Conservation (phyloP, 2,797 vertebrate genomes). For the Neosilurus mollespiculum region DNA sequence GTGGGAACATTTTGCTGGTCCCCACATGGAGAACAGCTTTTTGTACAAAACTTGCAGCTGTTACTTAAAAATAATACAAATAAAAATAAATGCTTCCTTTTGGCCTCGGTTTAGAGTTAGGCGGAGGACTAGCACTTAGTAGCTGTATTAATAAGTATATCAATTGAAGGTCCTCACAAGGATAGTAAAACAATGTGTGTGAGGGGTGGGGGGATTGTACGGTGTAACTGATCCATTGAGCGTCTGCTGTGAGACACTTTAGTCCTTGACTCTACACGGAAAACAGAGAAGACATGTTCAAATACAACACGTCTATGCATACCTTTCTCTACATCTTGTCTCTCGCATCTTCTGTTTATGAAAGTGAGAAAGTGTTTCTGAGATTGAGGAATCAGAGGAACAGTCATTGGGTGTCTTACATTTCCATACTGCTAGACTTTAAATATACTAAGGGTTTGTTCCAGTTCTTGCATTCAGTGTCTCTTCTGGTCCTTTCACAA, state of each 20-base stretch:
- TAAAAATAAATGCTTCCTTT: not conserved
- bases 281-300: not conserved
- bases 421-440: conserved; percentile 17
- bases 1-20: not conserved
- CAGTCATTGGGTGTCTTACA: not conserved
- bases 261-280: conserved; percentile 1
- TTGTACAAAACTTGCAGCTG: not conserved
- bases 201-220: not conserved
- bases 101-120: not conserved
- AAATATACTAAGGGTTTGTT: not conserved
- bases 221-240: conserved; percentile 1
- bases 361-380: not conserved
- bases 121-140: too few relatives aligned
- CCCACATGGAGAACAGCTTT: not conserved
- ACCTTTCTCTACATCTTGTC: conserved; percentile 2
- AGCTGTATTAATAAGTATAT: not conserved
- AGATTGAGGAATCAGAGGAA: not conserved
- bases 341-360: conserved; percentile 3
- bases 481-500: conserved; percentile 23
- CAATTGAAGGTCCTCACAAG: not conserved
- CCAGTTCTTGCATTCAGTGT: not conserved
- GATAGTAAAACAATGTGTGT: not conserved
- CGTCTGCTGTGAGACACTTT: conserved; percentile 9
- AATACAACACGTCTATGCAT: not conserved
- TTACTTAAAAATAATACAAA: not conserved